These are phyloP conservation scores for Rutilus rutilus DNA, from an alignment of 2,113 vertebrate species.

Conservation along the genomic window DNA sequence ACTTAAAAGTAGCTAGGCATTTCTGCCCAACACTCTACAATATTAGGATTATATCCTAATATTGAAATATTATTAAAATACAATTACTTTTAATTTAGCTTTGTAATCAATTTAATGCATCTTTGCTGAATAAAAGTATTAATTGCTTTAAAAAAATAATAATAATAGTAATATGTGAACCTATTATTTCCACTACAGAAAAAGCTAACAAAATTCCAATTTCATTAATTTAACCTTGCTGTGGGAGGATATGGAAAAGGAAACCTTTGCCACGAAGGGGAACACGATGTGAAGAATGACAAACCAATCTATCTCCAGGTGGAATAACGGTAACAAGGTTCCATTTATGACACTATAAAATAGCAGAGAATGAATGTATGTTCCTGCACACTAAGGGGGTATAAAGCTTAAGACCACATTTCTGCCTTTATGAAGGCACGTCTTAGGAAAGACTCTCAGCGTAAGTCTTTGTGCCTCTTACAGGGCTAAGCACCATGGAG, in stretches of 20 bases:
- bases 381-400: slow-evolving; percentile 5
- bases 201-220: neutral
- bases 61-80: too few species aligned
- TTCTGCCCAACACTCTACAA: too few species aligned
- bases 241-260: neutral
- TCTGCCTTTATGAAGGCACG: slow-evolving; percentile 7
- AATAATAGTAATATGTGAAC: too few species aligned
- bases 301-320: neutral
- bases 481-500: slow-evolving; percentile 9
- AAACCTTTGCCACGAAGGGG: neutral
- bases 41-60: too few species aligned
- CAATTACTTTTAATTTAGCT: too few species aligned
- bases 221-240: neutral
- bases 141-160: too few species aligned
- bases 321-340: slow-evolving; percentile 16
- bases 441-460: neutral
- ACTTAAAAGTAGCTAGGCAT: too few species aligned
- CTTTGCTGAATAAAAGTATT: too few species aligned
- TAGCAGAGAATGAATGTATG: slow-evolving; percentile 30
- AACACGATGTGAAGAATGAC: neutral
- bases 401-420: slow-evolving; percentile 34
- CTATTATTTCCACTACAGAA: too few species aligned
- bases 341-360: slow-evolving; percentile 31
- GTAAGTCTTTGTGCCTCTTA: slow-evolving; percentile 18
- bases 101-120: too few species aligned